Base-by-base conservation (phyloP, 2,888 invertebrate genomes). In the Spilarctia lutea region DNA sequence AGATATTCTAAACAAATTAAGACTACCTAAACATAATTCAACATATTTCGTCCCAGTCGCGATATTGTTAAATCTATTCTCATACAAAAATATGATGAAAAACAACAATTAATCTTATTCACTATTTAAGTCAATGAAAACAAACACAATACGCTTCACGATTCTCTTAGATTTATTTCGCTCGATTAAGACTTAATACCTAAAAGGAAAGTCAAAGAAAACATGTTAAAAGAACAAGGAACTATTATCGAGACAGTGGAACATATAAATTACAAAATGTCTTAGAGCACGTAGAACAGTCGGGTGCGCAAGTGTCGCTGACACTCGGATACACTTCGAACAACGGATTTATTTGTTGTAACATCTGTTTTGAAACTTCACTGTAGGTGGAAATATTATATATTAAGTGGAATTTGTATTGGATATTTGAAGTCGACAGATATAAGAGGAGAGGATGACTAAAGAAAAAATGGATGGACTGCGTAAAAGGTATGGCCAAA, bases 261-360 rank as follows among this genome's bases (percentile, higher is more conserved):
- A 83, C 82, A 75, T 74, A 84, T 85, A 84, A 84, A 84, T 84
- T 85, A 85, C 65, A 75, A 76, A 80, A 82, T 85, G 76, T 82
- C 79, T 74, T 75, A 74, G 75, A 83, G 76, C 85, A 85, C 83
- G 85, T 85, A 83, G 80, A 77, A 48, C 80, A 77, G 75, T 81
- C 78, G 83, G 81, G 82, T 87, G 60, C 74, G 79, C 78, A 70
- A 75, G 82, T 82, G 84, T 81, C 80, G 79, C 76, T 81, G 86
- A 84, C 88, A 85, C 86, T 85, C 77, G 79, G 81, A 85, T 86
- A 85, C 83, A 85, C 78, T 83, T 75, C 60, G 77, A 76, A 80
- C 75, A 79, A 72, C 74, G 73, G 84, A 87, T 88, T 88, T 88
- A 88, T 88, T 83, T 86, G 84, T 83, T 79, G 83, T 70, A 78